phyloP scores from a whole-genome alignment of 2,888 invertebrate genomes.

The Lumbricus terrestris region DNA sequence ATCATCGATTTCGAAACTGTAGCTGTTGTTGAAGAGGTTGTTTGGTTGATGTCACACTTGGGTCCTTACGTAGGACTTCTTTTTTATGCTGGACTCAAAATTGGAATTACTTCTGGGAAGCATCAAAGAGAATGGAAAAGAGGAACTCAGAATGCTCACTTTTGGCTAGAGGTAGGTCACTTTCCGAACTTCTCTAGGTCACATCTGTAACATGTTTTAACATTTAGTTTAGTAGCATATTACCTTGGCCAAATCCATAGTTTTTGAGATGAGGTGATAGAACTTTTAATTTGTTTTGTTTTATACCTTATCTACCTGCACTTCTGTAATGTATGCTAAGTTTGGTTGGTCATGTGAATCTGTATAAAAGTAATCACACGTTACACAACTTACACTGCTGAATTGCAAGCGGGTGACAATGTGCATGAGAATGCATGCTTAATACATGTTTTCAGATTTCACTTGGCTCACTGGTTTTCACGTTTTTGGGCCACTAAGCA shows the following conservation, averaged over 20 bases:
- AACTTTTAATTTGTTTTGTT: no score
- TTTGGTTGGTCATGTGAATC: no score
- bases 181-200: no score
- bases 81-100: not conserved
- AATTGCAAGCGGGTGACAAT: not conserved
- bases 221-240: not conserved
- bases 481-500: not conserved
- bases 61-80: not conserved
- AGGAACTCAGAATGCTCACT: not conserved
- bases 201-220: no score
- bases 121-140: not conserved
- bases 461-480: not conserved
- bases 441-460: not conserved
- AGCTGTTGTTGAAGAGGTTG: not conserved
- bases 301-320: no score
- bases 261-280: no score
- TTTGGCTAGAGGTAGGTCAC: not conserved
- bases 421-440: not conserved
- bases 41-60: not conserved
- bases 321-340: no score
- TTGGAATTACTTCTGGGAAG: not conserved
- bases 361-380: no score
- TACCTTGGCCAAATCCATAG: no score
- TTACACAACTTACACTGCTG: no score
- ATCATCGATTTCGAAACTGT: not conserved